Conservation (phyloP, 2,888 invertebrate species). For the Lasioglossum lativentre region DNA sequence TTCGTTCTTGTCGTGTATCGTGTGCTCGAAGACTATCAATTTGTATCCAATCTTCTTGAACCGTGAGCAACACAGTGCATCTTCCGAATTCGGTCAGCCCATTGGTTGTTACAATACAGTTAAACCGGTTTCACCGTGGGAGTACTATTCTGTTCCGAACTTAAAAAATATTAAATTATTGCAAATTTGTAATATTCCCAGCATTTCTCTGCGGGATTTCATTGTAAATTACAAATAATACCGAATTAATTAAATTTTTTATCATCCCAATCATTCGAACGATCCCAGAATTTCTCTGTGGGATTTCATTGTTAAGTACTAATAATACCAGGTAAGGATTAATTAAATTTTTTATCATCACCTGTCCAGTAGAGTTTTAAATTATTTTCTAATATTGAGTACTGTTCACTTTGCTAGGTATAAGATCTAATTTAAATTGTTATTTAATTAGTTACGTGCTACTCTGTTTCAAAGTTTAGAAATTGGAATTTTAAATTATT, state of each 20-base stretch:
- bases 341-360: too few species aligned
- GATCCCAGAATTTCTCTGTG: too few species aligned
- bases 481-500: background rate
- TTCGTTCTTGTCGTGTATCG: slow-evolving; percentile 9
- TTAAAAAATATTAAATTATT: background rate
- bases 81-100: background rate
- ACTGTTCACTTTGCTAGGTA: too few species aligned
- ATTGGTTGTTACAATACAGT: background rate
- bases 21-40: slow-evolving; percentile 14
- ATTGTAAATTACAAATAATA: background rate
- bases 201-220: background rate
- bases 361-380: too few species aligned
- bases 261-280: too few species aligned
- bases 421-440: too few species aligned
- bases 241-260: background rate
- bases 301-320: too few species aligned
- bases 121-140: background rate
- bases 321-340: too few species aligned
- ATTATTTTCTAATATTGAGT: too few species aligned
- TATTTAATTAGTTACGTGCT: too few species aligned
- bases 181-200: background rate
- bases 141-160: background rate
- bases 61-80: slow-evolving; percentile 9
- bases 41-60: slow-evolving; percentile 11
- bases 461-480: too few species aligned